A percentile compares a stretch with the other conserved stretches of the same genome.
These are phyloP conservation scores for Mustela nigripes DNA, from an alignment of 2,113 vertebrate genomes.

Conservation along the genomic window DNA sequence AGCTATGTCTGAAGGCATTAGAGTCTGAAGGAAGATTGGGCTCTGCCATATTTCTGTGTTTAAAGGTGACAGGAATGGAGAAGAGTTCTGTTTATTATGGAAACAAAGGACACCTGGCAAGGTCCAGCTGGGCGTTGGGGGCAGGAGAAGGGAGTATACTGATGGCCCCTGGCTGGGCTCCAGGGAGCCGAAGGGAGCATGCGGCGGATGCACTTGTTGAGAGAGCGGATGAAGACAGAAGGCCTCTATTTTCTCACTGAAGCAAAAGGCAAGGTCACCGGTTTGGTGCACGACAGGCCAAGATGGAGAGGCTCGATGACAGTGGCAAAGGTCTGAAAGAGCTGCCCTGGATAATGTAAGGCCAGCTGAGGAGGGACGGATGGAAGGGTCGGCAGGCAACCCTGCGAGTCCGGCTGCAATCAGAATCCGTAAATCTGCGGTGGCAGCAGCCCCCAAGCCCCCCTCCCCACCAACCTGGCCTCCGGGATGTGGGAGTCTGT, in stretches of 20 bases:
- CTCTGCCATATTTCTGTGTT: not conserved
- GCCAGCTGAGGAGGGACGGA: conserved; percentile 1
- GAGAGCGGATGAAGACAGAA: not conserved
- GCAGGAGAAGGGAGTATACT: not conserved
- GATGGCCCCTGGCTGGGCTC: not conserved
- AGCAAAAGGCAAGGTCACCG: conserved; percentile 57
- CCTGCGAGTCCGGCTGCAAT: fast-evolving
- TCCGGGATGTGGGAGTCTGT: fast-evolving
- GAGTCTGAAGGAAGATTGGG: not conserved
- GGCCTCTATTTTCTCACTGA: not conserved
- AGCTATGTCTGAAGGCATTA: no score
- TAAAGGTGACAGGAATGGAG: not conserved
- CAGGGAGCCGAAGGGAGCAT: not conserved
- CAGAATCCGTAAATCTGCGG: not conserved
- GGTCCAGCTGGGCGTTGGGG: not conserved
- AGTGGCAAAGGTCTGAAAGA: conserved; percentile 21
- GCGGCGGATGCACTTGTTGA: fast-evolving
- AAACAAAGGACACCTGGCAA: not conserved
- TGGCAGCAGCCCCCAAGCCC: fast-evolving
- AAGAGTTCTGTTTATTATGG: not conserved
- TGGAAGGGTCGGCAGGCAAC: not conserved
- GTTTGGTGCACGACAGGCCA: not conserved
- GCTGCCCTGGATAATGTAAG: conserved; percentile 3
- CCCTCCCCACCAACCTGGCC: not conserved
- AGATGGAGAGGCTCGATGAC: not conserved